Evolutionary conservation across 1,140 invertebrate genomes (phyloP), one percentile per base, ranked within the genome.

Genomic region (Heliothis subflexa): DNA sequence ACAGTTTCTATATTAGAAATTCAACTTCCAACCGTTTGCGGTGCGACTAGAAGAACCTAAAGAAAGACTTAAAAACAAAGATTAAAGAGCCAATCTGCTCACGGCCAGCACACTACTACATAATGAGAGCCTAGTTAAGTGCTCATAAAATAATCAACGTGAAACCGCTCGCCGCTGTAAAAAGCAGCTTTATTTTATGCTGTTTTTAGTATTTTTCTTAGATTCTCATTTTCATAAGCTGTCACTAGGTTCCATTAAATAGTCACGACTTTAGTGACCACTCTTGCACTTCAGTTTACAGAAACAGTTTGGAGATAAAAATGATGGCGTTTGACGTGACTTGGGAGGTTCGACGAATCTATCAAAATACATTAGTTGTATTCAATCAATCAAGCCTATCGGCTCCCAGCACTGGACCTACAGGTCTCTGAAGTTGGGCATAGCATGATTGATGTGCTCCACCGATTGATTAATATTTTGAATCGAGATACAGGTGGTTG

Each of bases 121-220:
- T 68, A 68, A 49, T 68, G 64, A 68, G 64, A 14, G 47, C 45
- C 64, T 68, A 68, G 18, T 68, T 68, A 52, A 68, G 49, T 50
- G 45, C 64, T 68, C 49, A 68, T 68, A 68, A 68, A 68, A 68
- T 68, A 68, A 68, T 50, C 64, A 68, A 10, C 18, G 33, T 2
- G n/a, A 68, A 68, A 68, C 64, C 61, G 61, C 61, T 64, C 45
- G 61, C 25, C 25, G 64, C 45, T 52, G 64, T 13, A 68, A 52
- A 68, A 52, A 50, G 64, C 45, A 25, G 64, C 61, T 64, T 62
- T 62, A 62, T 9, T 62, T 62, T 64, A 57, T 16, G 21, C 21
- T 57, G 13, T n/a, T 45, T 64, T 45, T 47, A 18, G 10, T 64
- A 18, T 33, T 47, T 64, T 64, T 18, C 13, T 40, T n/a, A 62